A percentile compares a stretch with the other conserved stretches of the same genome.
Conservation (phyloP, 2,888 invertebrate species). For the Drosophila helvetica region DNA sequence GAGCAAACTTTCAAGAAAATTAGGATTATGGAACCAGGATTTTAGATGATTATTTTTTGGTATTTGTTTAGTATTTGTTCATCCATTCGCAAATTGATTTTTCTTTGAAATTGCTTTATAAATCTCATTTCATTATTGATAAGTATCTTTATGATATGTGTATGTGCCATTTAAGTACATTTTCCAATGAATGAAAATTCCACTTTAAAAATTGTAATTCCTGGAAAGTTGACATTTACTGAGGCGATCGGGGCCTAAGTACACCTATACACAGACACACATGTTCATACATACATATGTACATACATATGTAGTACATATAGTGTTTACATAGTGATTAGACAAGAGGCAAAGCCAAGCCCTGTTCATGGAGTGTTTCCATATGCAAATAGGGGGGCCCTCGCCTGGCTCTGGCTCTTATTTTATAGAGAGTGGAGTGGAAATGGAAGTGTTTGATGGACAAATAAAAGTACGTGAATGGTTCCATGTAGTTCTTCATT, state of each 20-base stretch:
- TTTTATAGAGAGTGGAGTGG: constrained; percentile 21
- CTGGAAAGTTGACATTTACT: constrained; percentile 48
- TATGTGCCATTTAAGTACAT: not conserved
- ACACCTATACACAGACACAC: constrained; percentile 58
- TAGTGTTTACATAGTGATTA: constrained; percentile 69
- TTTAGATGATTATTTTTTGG: not conserved
- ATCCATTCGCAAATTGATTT: not conserved
- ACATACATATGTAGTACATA: constrained; percentile 35
- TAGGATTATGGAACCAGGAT: not conserved
- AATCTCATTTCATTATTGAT: not conserved
- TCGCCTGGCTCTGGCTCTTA: constrained; percentile 16
- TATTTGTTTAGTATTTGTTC: too few species aligned
- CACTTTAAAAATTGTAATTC: constrained; percentile 44
- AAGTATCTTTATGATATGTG: not conserved
- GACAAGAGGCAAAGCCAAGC: constrained; percentile 59
- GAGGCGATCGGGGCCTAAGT: constrained; percentile 40
- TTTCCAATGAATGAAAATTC: constrained; percentile 11
- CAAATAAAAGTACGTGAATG: constrained; percentile 12
- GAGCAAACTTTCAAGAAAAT: not conserved
- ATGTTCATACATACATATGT: not conserved
- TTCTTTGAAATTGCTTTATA: not conserved
- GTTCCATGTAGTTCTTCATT: not conserved
- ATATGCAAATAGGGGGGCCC: constrained; percentile 61
- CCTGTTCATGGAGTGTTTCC: constrained; percentile 27
- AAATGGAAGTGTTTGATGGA: constrained; percentile 18